Evolutionary conservation across 2,797 vertebrate genomes (phyloP).

Genomic region (Sternarchorhynchus goeldii): DNA sequence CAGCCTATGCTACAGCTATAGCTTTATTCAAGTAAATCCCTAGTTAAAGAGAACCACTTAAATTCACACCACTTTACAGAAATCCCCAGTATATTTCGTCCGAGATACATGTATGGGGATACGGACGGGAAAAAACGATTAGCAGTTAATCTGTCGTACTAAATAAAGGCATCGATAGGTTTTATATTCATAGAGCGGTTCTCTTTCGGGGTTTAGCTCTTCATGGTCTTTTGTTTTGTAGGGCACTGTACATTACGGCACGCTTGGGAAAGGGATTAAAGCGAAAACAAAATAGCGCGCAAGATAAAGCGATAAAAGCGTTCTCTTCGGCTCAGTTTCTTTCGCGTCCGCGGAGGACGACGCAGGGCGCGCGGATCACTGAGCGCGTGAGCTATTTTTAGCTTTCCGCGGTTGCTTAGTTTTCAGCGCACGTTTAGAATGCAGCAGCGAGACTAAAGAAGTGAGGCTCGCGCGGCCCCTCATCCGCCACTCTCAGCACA

Average conservation of each 20-base stretch:
- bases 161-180: constrained; percentile 56
- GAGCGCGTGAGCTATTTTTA: constrained; percentile 75
- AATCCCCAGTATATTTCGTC: constrained; percentile 32
- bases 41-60: constrained; percentile 12
- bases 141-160: constrained; percentile 8
- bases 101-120: constrained; percentile 40
- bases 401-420: constrained; percentile 71
- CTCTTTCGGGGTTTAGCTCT: constrained; percentile 54
- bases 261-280: constrained; percentile 42
- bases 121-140: constrained; percentile 9
- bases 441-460: constrained; percentile 72
- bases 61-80: constrained; percentile 36
- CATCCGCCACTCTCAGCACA: constrained; percentile 35
- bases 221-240: constrained; percentile 55
- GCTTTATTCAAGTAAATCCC: constrained; percentile 28
- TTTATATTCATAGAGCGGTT: constrained; percentile 33
- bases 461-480: constrained; percentile 49
- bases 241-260: constrained; percentile 55
- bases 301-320: constrained; percentile 23
- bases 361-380: constrained; percentile 65
- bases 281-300: constrained; percentile 42
- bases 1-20: constrained; percentile 1
- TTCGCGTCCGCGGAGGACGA: constrained; percentile 52
- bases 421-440: constrained; percentile 78
- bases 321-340: constrained; percentile 58